A percentile compares a stretch with the other conserved stretches of the same genome.
Conservation (phyloP, 2,888 invertebrate genomes). For the Euplagia quadripunctaria region DNA sequence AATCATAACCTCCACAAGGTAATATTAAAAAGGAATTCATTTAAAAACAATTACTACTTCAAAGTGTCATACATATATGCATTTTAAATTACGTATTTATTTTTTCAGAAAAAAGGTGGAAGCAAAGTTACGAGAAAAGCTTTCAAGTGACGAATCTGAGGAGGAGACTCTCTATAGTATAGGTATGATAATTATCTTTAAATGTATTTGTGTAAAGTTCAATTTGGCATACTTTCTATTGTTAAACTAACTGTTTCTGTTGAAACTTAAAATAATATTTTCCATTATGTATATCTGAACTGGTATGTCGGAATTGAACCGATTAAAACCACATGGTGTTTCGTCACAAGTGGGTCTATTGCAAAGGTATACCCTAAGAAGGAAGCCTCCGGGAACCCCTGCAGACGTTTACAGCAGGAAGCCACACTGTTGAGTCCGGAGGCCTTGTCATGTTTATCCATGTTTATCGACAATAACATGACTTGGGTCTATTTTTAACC, state of each 20-base stretch:
- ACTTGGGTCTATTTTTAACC: too few relatives aligned
- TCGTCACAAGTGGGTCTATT: too few relatives aligned
- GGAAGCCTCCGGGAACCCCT: too few relatives aligned
- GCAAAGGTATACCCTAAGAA: too few relatives aligned
- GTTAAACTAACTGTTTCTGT: too few relatives aligned
- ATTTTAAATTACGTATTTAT: not conserved
- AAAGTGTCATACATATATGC: not conserved
- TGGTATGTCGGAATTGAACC: too few relatives aligned
- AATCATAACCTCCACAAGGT: constrained; percentile 77
- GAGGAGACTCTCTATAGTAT: constrained; percentile 82
- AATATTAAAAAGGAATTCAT: constrained; percentile 27
- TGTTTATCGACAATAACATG: too few relatives aligned
- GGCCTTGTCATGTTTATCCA: too few relatives aligned
- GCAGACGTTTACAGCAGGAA: too few relatives aligned
- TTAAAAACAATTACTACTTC: not conserved
- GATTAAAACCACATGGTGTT: too few relatives aligned
- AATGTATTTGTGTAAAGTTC: not conserved
- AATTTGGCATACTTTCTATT: too few relatives aligned
- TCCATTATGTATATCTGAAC: not conserved
- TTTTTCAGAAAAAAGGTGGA: constrained; percentile 84
- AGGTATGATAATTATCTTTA: constrained; percentile 60
- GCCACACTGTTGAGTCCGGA: too few relatives aligned
- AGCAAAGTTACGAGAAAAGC: constrained; percentile 83
- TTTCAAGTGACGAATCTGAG: constrained; percentile 85
- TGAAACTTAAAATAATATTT: not conserved